A percentile compares a stretch with the other conserved stretches of the same genome.
Conservation (phyloP, 2,797 vertebrate genomes). For the Micromesistius poutassou region DNA sequence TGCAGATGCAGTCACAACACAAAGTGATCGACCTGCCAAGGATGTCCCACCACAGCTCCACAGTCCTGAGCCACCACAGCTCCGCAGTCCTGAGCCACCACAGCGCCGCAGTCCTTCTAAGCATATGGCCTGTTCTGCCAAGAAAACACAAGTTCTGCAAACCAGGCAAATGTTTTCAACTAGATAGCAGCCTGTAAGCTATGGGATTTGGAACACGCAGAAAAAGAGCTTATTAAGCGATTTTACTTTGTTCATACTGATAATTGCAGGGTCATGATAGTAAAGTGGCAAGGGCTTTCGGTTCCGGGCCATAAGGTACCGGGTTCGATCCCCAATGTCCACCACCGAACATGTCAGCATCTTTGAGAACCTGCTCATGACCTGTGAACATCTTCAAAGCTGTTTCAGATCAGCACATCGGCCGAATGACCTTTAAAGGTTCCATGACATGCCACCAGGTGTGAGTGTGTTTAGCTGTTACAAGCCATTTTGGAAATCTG, state of each 20-base stretch:
- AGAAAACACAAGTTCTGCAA: background rate
- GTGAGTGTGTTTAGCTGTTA: too few species aligned
- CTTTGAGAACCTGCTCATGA: conserved; percentile 46
- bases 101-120: background rate
- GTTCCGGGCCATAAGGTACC: background rate
- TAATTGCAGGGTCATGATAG: background rate
- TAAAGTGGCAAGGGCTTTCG: background rate
- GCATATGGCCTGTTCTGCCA: background rate
- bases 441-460: too few species aligned
- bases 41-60: background rate
- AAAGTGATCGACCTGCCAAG: background rate
- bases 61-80: background rate
- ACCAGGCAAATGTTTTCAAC: background rate
- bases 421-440: background rate
- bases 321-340: background rate
- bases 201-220: too few species aligned
- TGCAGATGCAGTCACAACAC: background rate
- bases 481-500: too few species aligned
- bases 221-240: too few species aligned
- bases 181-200: too few species aligned
- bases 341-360: conserved; percentile 22
- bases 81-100: background rate
- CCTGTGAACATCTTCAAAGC: background rate
- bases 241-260: too few species aligned
- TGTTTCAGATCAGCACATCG: background rate